These are phyloP conservation scores for Petrocephalus microphthalmus DNA, from an alignment of 2,113 vertebrate genomes.

Conservation along the genomic window DNA sequence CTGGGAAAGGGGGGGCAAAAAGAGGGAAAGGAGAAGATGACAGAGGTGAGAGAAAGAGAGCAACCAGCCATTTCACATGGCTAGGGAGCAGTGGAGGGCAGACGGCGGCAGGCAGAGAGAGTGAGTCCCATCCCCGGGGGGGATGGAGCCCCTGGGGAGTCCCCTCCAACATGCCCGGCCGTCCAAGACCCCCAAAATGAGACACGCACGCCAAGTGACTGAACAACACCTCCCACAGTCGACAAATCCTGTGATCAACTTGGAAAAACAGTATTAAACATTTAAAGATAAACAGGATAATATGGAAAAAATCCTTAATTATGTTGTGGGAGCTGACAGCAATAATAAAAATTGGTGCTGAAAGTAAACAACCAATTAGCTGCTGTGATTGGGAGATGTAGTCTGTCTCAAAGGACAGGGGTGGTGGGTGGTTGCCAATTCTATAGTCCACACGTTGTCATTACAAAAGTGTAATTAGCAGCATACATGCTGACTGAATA, in stretches of 20 bases:
- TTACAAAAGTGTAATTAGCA: background rate
- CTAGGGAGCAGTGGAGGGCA: background rate
- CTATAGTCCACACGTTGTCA: background rate
- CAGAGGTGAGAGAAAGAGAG: background rate
- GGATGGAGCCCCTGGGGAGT: background rate
- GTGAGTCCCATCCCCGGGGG: background rate
- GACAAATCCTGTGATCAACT: background rate
- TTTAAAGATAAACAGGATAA: background rate
- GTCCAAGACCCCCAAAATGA: background rate
- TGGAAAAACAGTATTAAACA: background rate
- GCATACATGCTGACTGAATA: constrained; percentile 11
- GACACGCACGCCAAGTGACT: background rate
- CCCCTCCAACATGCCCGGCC: background rate
- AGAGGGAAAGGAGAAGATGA: background rate
- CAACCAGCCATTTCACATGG: background rate
- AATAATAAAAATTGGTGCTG: background rate
- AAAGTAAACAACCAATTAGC: background rate
- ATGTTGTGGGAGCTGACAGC: background rate
- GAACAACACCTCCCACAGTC: background rate
- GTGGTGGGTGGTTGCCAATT: background rate
- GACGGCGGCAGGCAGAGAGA: background rate
- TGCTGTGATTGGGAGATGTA: background rate
- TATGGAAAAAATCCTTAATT: background rate
- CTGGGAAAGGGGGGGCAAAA: background rate
- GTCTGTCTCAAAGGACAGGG: background rate